Evolutionary conservation across 2,113 vertebrate genomes (phyloP).

Genomic region (Clarias macrocephalus): DNA sequence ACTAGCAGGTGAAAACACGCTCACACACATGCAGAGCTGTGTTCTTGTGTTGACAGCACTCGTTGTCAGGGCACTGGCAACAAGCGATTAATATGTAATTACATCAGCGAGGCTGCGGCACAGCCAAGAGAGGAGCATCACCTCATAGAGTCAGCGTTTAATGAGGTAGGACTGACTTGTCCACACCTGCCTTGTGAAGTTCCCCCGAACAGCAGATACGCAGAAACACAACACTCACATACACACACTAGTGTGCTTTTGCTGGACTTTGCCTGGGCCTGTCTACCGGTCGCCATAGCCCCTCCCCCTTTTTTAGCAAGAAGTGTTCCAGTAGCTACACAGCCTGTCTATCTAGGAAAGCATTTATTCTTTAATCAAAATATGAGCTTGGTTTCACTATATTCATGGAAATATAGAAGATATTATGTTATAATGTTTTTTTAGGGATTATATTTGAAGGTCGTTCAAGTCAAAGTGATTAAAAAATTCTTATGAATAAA

Average conservation of each 20-base stretch:
- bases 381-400: background rate
- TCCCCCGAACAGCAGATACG: background rate
- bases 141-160: conserved; percentile 39
- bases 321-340: background rate
- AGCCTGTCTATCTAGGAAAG: background rate
- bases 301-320: background rate
- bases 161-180: conserved; percentile 28
- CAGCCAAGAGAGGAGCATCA: conserved; percentile 38
- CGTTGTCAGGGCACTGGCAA: conserved; percentile 47
- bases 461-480: no score
- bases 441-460: background rate
- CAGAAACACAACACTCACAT: background rate
- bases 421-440: background rate
- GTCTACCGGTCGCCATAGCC: background rate
- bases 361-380: background rate
- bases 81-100: conserved; percentile 55
- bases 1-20: conserved; percentile 45
- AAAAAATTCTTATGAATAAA: no score
- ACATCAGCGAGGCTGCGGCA: conserved; percentile 37
- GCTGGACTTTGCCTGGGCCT: background rate
- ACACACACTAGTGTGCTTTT: background rate
- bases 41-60: conserved; percentile 44
- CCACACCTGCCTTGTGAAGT: conserved; percentile 43
- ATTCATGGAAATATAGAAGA: background rate
- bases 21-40: conserved; percentile 2